Conservation (phyloP, 2,113 vertebrate species). For the Pseudorasbora parva region DNA sequence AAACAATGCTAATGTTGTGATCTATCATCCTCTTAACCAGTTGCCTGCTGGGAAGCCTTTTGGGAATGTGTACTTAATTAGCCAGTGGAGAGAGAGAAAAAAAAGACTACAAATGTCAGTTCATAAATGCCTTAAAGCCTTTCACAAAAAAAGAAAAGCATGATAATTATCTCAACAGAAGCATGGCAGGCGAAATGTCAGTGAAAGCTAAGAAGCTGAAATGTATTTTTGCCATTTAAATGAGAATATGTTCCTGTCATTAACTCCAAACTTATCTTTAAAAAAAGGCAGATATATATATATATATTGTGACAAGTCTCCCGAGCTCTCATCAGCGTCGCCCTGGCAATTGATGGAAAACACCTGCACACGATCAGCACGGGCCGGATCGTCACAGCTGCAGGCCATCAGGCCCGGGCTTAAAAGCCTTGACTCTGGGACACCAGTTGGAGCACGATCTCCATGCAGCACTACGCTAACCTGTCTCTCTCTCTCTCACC, state of each 20-base stretch:
- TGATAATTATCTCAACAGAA: neutral
- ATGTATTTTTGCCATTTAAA: neutral
- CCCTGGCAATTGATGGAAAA: no score
- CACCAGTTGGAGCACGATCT: no score
- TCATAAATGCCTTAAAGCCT: conserved; percentile 11
- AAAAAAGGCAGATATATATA: neutral
- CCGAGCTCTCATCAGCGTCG: no score
- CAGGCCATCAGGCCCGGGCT: no score
- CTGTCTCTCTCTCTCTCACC: no score
- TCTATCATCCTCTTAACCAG: neutral
- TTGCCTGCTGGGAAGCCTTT: conserved; percentile 20
- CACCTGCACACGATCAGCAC: no score
- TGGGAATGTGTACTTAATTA: conserved; percentile 23
- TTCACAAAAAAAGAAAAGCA: conserved; percentile 9
- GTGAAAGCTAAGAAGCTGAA: neutral
- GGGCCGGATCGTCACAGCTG: no score
- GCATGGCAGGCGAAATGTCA: neutral
- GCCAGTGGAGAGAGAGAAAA: neutral
- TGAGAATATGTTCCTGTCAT: neutral
- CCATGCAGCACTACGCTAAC: no score
- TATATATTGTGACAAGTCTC: no score
- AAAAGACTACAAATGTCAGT: conserved; percentile 14
- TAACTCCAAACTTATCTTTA: neutral
- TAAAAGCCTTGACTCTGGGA: no score
- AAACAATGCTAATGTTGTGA: no score